Conservation (phyloP, 2,797 vertebrate genomes). For the Clarias pachynema region DNA sequence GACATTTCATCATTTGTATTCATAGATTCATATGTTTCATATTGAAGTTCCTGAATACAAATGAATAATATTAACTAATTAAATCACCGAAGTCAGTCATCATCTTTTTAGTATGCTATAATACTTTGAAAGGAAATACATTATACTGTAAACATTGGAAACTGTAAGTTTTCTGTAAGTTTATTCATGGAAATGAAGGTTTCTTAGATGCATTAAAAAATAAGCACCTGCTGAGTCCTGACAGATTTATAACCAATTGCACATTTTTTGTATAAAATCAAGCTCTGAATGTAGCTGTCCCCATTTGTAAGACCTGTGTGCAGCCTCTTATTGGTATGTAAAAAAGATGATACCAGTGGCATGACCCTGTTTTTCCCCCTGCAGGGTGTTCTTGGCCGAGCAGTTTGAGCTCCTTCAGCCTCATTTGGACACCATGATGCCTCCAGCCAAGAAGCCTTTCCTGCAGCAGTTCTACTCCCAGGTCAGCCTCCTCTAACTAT, state of each 20-base stretch:
- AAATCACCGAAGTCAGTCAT: not conserved
- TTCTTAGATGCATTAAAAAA: not conserved
- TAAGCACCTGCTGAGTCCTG: not conserved
- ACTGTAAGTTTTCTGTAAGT: not conserved
- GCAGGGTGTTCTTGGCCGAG: constrained; percentile 94
- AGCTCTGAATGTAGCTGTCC: not conserved
- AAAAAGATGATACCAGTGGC: constrained; percentile 11
- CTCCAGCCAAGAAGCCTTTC: constrained; percentile 96
- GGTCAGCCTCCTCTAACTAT: constrained; percentile 72
- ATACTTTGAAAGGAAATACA: not conserved
- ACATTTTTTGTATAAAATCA: too few species aligned
- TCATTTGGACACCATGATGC: constrained; percentile 96
- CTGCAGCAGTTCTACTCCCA: constrained; percentile 99
- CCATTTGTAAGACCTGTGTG: not conserved
- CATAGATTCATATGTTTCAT: not conserved
- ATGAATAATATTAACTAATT: not conserved
- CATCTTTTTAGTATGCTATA: not conserved
- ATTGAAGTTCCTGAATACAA: not conserved
- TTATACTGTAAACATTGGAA: not conserved
- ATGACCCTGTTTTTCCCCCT: constrained; percentile 22
- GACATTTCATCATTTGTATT: not conserved
- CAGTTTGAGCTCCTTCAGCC: constrained; percentile 97
- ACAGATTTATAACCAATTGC: not conserved
- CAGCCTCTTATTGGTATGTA: not conserved
- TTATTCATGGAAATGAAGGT: not conserved